Conservation (phyloP, 2,888 invertebrate genomes). For the Philaethria dido region DNA sequence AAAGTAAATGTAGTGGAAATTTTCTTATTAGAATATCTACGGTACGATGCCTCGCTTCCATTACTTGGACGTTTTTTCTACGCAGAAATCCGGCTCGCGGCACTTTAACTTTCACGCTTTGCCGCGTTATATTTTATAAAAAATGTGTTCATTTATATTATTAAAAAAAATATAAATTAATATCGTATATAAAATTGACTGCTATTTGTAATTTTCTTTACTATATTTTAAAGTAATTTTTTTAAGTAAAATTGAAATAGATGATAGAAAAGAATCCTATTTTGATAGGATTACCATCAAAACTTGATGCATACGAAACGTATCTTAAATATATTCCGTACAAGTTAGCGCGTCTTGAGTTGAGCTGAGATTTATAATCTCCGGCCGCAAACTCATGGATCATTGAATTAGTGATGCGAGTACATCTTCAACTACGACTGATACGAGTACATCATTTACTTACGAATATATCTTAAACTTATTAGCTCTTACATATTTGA, state of each 20-base stretch:
- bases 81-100: slow-evolving; percentile 73
- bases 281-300: not conserved
- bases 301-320: slow-evolving; percentile 30
- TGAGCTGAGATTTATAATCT: slow-evolving; percentile 67
- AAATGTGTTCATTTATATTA: slow-evolving; percentile 42
- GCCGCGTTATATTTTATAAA: slow-evolving; percentile 53
- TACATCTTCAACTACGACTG: slow-evolving; percentile 38
- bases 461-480: slow-evolving; percentile 27
- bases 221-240: not conserved
- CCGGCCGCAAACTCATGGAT: slow-evolving; percentile 62
- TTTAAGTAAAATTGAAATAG: not conserved
- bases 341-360: slow-evolving; percentile 50
- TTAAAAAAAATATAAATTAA: slow-evolving; percentile 37
- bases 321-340: slow-evolving; percentile 37
- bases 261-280: not conserved
- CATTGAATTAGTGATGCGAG: slow-evolving; percentile 55
- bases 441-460: slow-evolving; percentile 31
- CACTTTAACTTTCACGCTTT: slow-evolving; percentile 65
- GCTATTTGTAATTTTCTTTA: not conserved
- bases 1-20: slow-evolving; percentile 85
- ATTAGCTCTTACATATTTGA: slow-evolving; percentile 18
- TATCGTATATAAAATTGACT: not conserved
- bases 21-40: slow-evolving; percentile 84
- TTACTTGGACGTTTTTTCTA: slow-evolving; percentile 69
- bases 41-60: slow-evolving; percentile 79